Evolutionary conservation across 2,113 vertebrate species (phyloP).

Genomic region (Heliornis fulica): DNA sequence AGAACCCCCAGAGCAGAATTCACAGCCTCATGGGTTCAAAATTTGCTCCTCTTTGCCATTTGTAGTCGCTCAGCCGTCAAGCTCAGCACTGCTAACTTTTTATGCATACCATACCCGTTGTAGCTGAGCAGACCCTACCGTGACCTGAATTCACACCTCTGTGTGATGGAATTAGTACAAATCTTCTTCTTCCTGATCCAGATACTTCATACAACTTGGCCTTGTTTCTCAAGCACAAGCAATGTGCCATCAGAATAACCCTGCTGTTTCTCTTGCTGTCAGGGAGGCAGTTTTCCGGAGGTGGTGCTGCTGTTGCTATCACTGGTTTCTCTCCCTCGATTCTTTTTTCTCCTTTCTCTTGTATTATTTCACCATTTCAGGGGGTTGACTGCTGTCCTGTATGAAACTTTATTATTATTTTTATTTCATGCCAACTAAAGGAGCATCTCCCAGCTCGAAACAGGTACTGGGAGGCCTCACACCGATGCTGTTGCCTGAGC

Average conservation of each 20-base stretch:
- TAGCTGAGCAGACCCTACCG: background rate
- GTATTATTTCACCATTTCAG: background rate
- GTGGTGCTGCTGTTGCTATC: background rate
- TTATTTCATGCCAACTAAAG: background rate
- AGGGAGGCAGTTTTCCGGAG: background rate
- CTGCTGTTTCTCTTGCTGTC: background rate
- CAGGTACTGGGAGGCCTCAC: background rate
- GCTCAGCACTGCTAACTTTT: background rate
- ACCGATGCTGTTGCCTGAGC: background rate
- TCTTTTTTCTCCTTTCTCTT: background rate
- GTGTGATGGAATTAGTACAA: background rate
- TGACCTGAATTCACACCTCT: background rate
- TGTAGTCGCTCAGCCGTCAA: background rate
- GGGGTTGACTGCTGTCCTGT: background rate
- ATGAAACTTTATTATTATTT: background rate
- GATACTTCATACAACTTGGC: background rate
- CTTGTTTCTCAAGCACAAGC: background rate
- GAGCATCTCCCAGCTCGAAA: background rate
- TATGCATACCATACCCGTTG: rapidly evolving
- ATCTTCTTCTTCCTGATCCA: background rate
- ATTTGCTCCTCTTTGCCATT: background rate
- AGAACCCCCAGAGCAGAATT: background rate
- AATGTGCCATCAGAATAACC: background rate
- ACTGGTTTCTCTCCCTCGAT: background rate
- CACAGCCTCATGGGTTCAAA: background rate